Base-by-base conservation (phyloP, 2,888 invertebrate genomes). In the Thymelicus sylvestris region DNA sequence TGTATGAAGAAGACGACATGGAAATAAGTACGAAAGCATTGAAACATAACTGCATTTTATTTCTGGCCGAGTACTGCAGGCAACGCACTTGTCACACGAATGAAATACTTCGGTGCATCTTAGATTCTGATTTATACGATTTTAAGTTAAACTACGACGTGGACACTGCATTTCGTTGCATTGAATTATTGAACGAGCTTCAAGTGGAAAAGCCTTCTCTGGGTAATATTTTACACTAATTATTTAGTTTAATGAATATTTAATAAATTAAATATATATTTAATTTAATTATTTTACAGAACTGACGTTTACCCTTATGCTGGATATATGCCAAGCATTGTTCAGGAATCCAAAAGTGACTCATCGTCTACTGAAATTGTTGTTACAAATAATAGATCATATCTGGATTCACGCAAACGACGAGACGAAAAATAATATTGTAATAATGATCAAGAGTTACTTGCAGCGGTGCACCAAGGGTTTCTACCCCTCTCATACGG, bases 361-460 rank as follows among this genome's bases (percentile, higher is more conserved):
- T 7, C 82, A 79, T 48, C 78, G 77, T 31, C 80, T 94, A 55
- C 81, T 94, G 0, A 82, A 81, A 74, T 80, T 89, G 59, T 79
- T 94, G 66, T 74, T 84, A 13, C 79, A 80, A 61, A 84, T 92
- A 73, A 82, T 94, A 10, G 86, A 89, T 41, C 77, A 78, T 12
- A 81, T 93, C 47, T 90, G 89, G 86, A 66, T 76, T 6, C 76
- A 81, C 24, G 84, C 87, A 19, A 82, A 79, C 63, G 81, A 81
- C 8, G 66, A 74, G n/a, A 85, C 86, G 75, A 88, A 85, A 73
- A 84, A 88, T 60, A 94, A 94, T 78, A 91, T 92, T 77, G 78
- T 84, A 55, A 93, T 94, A 44, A 92, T 93, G 91, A 81, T 94
- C 7, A 87, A 82, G 71, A 86, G 92, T 65, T 93, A 91, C 73